Evolutionary conservation across 2,888 invertebrate species (phyloP), one percentile per base, ranked within the genome.

Genomic region (Nephrocerus scutellatus): DNA sequence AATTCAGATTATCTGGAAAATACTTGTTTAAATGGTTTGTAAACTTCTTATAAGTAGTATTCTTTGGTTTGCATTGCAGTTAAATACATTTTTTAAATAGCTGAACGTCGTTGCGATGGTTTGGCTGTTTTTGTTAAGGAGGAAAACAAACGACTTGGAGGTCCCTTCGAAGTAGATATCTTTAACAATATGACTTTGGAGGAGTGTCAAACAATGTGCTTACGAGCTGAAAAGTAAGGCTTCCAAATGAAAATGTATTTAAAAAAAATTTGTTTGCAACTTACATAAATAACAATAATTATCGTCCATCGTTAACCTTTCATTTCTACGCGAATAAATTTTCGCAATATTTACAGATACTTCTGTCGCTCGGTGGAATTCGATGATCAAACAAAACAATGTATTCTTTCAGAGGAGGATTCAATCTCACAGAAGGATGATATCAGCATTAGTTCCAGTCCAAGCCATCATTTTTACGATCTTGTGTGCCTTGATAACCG

Each of bases 1-100:
- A 86, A 85, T 60, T 82, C 85, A 2, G 90, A 91, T 63, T 91
- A 91, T 65, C 72, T 91, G 57, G 91, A 91, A 72, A 91, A 91
- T 59, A 87, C 89, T 31, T 91, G 91, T 62, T 70, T 91, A 9
- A 88, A 85, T 59, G 84, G 90, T 89, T 72, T 64, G 57, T 43
- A n/a, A n/a, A n/a, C n/a, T n/a, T n/a, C n/a, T n/a, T n/a, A n/a
- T n/a, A n/a, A n/a, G n/a, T n/a, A n/a, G n/a, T n/a, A n/a, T n/a
- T n/a, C n/a, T n/a, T n/a, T n/a, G 19, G 5, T 22, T 12, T 18
- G 12, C 14, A 32, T 29, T 15, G 15, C 8, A 33, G 8, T 9
- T 22, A 8, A 22, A 22, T 9, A 22, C 10, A 22, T 9, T 21
- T 32, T 48, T 38, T 41, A 60, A 59, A 31, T 53, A 88, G 88